A percentile compares a stretch with the other conserved stretches of the same genome.
These are phyloP conservation scores for Forbesichthys agassizii DNA, from an alignment of 2,113 vertebrate species.

Conservation along the genomic window DNA sequence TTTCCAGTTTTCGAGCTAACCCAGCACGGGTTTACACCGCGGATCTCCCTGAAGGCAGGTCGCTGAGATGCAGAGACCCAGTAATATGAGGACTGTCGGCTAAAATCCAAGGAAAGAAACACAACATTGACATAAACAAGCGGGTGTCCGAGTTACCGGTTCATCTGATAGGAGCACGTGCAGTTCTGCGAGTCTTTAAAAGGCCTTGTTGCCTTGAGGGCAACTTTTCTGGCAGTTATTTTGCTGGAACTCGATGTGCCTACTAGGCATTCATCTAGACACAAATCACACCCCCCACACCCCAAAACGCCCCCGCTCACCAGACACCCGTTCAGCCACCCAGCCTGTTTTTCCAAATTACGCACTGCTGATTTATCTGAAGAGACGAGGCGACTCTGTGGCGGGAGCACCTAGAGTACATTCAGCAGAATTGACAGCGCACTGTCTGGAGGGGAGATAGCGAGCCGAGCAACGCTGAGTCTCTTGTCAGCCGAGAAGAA, in stretches of 20 bases:
- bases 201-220: slow-evolving; percentile 17
- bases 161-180: slow-evolving; percentile 8
- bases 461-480: slow-evolving; percentile 16
- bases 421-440: slow-evolving; percentile 47
- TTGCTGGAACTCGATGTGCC: slow-evolving; percentile 43
- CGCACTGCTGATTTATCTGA: slow-evolving; percentile 61
- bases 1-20: slow-evolving; percentile 3
- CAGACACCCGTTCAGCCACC: slow-evolving; percentile 30
- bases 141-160: not conserved
- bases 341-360: slow-evolving; percentile 52
- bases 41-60: slow-evolving; percentile 40
- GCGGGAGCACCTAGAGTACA: slow-evolving; percentile 28
- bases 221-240: slow-evolving; percentile 38
- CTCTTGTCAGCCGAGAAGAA: slow-evolving; percentile 44
- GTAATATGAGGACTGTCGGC: slow-evolving; percentile 8
- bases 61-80: not conserved
- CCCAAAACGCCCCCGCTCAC: not conserved
- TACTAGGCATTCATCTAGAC: slow-evolving; percentile 32
- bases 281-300: slow-evolving; percentile 7
- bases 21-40: slow-evolving; percentile 34
- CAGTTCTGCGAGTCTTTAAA: slow-evolving; percentile 18
- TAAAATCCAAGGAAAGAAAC: slow-evolving; percentile 27
- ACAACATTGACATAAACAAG: not conserved
- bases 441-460: slow-evolving; percentile 23
- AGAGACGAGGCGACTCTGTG: slow-evolving; percentile 61